These are phyloP conservation scores for Ommatoiulus sabulosus DNA, from an alignment of 2,888 invertebrate genomes.

Conservation along the genomic window DNA sequence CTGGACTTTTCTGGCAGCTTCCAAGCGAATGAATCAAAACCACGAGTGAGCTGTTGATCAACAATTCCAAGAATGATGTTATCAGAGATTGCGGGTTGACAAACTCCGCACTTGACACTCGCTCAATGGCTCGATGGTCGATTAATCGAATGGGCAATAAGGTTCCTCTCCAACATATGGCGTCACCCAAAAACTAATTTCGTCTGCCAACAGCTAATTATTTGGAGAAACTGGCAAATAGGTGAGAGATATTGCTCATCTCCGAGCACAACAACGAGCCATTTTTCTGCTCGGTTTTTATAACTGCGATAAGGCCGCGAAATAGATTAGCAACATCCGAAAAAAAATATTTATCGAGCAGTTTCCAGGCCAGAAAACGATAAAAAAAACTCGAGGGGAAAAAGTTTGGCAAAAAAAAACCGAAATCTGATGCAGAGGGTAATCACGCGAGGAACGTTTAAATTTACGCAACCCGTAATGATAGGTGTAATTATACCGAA, in stretches of 20 bases:
- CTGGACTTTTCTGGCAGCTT: not conserved
- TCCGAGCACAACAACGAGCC: not conserved
- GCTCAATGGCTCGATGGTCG: not conserved
- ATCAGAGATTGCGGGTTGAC: not conserved
- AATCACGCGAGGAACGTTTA: not conserved
- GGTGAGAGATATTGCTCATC: conserved; percentile 44
- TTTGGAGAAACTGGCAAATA: not conserved
- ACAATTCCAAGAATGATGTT: not conserved
- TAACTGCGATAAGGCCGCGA: not conserved
- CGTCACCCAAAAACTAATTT: not conserved
- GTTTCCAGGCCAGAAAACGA: not conserved
- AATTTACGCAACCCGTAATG: not conserved
- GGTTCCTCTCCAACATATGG: not conserved
- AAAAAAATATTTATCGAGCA: not conserved
- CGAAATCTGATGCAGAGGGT: not conserved
- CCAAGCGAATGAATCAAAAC: not conserved
- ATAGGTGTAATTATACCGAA: not conserved
- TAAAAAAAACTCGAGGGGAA: not conserved
- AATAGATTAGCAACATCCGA: not conserved
- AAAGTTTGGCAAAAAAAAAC: not conserved
- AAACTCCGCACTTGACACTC: not conserved
- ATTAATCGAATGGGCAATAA: conserved; percentile 1
- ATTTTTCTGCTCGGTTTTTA: not conserved
- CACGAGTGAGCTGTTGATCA: not conserved
- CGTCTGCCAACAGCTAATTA: not conserved